Evolutionary conservation across 2,797 vertebrate species (phyloP), one percentile per base, ranked within the genome.

Genomic region (Liasis olivaceus): DNA sequence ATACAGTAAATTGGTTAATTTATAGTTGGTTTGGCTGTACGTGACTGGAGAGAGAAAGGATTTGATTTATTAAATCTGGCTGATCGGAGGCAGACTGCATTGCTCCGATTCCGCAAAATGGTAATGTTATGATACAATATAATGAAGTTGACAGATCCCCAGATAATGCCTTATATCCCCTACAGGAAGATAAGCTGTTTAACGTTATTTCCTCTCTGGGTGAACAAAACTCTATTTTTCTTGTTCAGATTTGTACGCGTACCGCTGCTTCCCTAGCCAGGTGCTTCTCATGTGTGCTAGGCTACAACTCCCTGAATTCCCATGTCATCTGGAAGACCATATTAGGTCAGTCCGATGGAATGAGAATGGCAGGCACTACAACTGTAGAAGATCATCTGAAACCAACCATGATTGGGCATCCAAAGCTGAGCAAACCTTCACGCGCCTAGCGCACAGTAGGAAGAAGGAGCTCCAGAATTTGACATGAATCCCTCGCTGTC

Each of bases 41-140:
- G 51, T 81, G 66, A 84, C 69, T 66, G 69, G 42, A 63, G 86
- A 24, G 60, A 85, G 24, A 11, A 92, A 90, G 36, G 14, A 15
- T 60, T 92, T 91, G 69, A 92, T 69, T 62, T 64, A 92, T 89
- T 66, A 93, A 93, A 58, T 28, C 7, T 84, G 64, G 88, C 8
- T 2, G 91, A 89, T 91, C 4, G 11, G 0, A 90, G 15, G 60
- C 24, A 63, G 72, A 42, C 72, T 5, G 59, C 88, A 87, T n/a
- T 81, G 72, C 72, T 59, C 5, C 58, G 85, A 51, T 20, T 20
- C 22, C 87, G 88, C 81, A 88, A 62, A 31, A 22, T 0, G 0
- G 58, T 56, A 64, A 93, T n/a, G 42, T 90, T 24, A 69, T 17
- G 1, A 14, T 36, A 42, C 0, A 17, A 90, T 89, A 3, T 8